These are phyloP conservation scores for Paralvinella palmiformis DNA, from an alignment of 1,140 invertebrate genomes.

Conservation along the genomic window DNA sequence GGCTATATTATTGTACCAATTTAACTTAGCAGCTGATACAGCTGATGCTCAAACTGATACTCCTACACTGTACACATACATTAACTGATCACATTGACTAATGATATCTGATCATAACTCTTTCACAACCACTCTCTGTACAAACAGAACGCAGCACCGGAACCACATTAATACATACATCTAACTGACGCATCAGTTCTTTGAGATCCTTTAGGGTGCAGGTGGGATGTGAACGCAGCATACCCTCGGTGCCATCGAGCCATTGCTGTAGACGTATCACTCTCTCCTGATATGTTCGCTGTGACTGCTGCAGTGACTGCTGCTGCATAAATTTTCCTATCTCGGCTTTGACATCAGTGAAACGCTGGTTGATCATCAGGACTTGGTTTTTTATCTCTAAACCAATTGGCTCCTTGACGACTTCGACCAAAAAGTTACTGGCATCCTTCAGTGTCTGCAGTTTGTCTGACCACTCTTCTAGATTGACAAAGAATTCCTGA, in stretches of 20 bases:
- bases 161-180: slow-evolving; percentile 54
- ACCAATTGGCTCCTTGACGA: slow-evolving; percentile 73
- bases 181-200: slow-evolving; percentile 70
- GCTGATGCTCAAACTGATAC: no score
- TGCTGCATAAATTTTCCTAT: slow-evolving; percentile 61
- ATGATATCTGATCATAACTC: no score
- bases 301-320: slow-evolving; percentile 74
- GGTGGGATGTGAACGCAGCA: slow-evolving; percentile 40
- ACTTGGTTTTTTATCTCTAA: slow-evolving; percentile 70
- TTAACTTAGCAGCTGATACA: no score
- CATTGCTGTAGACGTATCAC: slow-evolving; percentile 67
- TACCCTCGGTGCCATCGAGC: slow-evolving; percentile 68
- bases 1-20: no score
- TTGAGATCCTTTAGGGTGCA: slow-evolving; percentile 72
- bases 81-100: no score
- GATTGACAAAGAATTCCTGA: slow-evolving; percentile 66
- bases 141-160: no score
- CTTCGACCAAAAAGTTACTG: slow-evolving; percentile 80
- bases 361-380: slow-evolving; percentile 64
- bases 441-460: slow-evolving; percentile 75
- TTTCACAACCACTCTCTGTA: no score
- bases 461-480: slow-evolving; percentile 83
- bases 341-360: slow-evolving; percentile 58
- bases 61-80: no score
- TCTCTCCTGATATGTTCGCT: slow-evolving; percentile 72